A percentile compares a stretch with the other conserved stretches of the same genome.
Conservation (phyloP, 2,797 vertebrate species). For the Alcedo atthis region DNA sequence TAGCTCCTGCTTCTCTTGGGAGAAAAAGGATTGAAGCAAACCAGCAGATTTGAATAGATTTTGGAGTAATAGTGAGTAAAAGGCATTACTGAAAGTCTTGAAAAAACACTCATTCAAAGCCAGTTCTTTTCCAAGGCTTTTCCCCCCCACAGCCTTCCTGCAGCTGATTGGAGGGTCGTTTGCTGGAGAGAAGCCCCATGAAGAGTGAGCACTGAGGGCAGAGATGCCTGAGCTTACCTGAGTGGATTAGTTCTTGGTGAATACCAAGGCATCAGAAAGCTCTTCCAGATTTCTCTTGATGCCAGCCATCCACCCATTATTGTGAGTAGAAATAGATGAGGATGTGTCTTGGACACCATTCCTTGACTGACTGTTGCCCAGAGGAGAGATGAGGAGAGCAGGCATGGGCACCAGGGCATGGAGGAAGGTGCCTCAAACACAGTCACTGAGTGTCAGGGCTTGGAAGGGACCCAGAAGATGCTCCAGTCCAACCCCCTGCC, state of each 20-base stretch:
- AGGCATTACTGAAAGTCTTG: slow-evolving; percentile 61
- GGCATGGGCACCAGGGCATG: not conserved
- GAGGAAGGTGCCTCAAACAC: not conserved
- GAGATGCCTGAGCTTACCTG: not conserved
- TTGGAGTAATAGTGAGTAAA: slow-evolving; percentile 41
- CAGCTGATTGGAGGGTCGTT: slow-evolving; percentile 46
- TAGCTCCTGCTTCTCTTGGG: slow-evolving; percentile 6
- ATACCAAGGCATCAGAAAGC: not conserved
- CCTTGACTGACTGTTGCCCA: not conserved
- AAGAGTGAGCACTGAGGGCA: not conserved
- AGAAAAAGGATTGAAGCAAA: slow-evolving; percentile 16
- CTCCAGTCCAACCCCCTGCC: too few relatives aligned
- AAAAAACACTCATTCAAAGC: slow-evolving; percentile 63
- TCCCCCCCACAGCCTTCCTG: slow-evolving; percentile 46
- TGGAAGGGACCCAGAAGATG: too few relatives aligned
- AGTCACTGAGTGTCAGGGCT: too few relatives aligned
- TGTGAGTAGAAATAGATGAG: not conserved
- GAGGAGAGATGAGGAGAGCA: not conserved
- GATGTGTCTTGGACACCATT: not conserved
- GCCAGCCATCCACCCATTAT: not conserved
- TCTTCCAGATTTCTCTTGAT: not conserved
- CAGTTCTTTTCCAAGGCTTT: slow-evolving; percentile 63
- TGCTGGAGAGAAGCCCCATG: slow-evolving; percentile 38
- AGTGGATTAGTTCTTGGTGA: not conserved
- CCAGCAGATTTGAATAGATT: slow-evolving; percentile 47